These are phyloP conservation scores for Sturnira hondurensis DNA, from an alignment of 2,113 vertebrate genomes.

Conservation along the genomic window DNA sequence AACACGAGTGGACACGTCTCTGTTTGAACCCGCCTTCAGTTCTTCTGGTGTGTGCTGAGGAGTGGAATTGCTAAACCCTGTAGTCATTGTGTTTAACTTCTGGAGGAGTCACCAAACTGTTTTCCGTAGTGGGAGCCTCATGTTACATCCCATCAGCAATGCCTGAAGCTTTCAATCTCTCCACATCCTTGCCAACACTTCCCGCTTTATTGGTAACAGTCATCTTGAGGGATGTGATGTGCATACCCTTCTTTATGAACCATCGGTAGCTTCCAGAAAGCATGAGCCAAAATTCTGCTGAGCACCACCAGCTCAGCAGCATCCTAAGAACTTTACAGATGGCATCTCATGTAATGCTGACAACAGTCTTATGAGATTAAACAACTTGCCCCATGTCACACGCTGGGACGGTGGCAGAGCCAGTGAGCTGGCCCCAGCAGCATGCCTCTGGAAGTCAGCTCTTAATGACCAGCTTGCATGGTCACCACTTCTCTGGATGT, in stretches of 20 bases:
- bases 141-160: background rate
- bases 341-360: background rate
- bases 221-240: background rate
- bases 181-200: background rate
- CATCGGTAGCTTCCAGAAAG: background rate
- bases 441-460: background rate
- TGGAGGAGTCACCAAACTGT: background rate
- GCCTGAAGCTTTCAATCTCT: background rate
- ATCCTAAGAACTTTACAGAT: background rate
- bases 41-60: background rate
- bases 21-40: background rate
- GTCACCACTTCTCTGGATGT: background rate
- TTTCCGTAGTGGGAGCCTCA: background rate
- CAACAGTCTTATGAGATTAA: background rate
- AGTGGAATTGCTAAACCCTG: background rate
- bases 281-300: background rate
- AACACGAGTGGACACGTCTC: background rate
- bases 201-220: background rate
- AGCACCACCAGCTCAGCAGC: background rate
- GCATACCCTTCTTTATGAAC: background rate
- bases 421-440: background rate
- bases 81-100: background rate
- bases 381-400: background rate
- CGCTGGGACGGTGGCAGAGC: background rate
- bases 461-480: too few species aligned